Conservation (phyloP, 1,140 invertebrate genomes). For the Lysiphlebus fabarum region DNA sequence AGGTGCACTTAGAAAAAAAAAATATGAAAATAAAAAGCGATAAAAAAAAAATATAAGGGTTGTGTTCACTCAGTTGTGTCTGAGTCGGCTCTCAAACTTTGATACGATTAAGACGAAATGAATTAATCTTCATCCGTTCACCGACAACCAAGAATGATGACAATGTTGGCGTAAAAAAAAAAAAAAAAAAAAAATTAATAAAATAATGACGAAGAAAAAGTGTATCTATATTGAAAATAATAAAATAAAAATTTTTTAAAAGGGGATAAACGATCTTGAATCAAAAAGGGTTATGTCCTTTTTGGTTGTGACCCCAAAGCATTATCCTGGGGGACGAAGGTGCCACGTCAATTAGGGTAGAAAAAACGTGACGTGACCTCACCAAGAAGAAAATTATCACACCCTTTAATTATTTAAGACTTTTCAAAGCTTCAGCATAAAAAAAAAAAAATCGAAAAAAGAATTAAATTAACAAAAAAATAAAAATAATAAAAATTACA, state of each 20-base stretch:
- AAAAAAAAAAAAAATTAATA: conserved; percentile 8
- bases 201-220: conserved; percentile 12
- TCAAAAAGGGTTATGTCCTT: conserved; percentile 18
- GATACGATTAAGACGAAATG: conserved; percentile 57
- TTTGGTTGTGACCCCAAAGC: conserved; percentile 28
- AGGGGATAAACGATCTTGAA: conserved; percentile 40
- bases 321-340: conserved; percentile 29
- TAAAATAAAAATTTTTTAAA: conserved; percentile 21
- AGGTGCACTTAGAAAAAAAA: conserved; percentile 21
- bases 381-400: conserved; percentile 21
- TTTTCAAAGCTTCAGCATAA: not conserved
- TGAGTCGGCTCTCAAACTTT: conserved; percentile 51
- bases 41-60: conserved; percentile 26
- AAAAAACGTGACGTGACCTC: conserved; percentile 23
- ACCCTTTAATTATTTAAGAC: conserved; percentile 17
- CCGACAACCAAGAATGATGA: conserved; percentile 30
- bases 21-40: conserved; percentile 18
- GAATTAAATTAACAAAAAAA: not conserved
- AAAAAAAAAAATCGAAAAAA: conserved; percentile 10
- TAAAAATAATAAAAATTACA: not conserved
- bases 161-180: conserved; percentile 25
- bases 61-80: conserved; percentile 29
- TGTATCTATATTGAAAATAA: conserved; percentile 17
- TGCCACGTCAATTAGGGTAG: conserved; percentile 42
- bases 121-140: conserved; percentile 55